Evolutionary conservation across 2,113 vertebrate genomes (phyloP).

Genomic region (Eubucco bourcierii): DNA sequence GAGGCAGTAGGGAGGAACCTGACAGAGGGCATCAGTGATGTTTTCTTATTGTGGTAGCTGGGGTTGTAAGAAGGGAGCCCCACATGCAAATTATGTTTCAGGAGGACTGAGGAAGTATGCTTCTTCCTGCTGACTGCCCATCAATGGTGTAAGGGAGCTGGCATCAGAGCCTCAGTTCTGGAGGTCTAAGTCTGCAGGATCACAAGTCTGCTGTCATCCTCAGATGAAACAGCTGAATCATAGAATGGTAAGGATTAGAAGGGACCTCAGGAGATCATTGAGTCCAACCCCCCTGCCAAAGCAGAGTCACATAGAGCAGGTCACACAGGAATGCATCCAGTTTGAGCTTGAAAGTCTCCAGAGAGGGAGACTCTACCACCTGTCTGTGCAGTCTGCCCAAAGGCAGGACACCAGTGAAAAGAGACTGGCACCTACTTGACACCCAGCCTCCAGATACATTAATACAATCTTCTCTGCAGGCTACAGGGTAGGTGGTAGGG

Average conservation of each 20-base stretch:
- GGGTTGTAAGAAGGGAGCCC: background rate
- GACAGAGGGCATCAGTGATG: background rate
- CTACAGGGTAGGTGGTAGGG: background rate
- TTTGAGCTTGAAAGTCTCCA: too few relatives aligned
- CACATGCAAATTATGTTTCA: background rate
- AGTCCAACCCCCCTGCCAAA: too few relatives aligned
- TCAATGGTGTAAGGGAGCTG: background rate
- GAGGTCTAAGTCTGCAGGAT: background rate
- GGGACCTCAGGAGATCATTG: too few relatives aligned
- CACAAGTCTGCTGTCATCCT: rapidly evolving
- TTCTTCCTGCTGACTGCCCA: background rate
- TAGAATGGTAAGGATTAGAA: too few relatives aligned
- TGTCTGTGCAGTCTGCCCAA: too few relatives aligned
- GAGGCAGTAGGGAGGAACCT: background rate
- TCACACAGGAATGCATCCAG: too few relatives aligned
- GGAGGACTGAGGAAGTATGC: background rate
- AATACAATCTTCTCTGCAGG: background rate
- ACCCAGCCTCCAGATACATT: too few relatives aligned
- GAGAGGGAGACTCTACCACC: too few relatives aligned
- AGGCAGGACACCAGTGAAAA: too few relatives aligned
- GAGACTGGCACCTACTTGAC: too few relatives aligned
- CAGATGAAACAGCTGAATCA: background rate
- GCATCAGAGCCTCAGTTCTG: rapidly evolving
- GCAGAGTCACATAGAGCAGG: too few relatives aligned
- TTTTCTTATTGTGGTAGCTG: background rate